Base-by-base conservation (phyloP, 2,797 vertebrate genomes). In the Heliangelus exortis region DNA sequence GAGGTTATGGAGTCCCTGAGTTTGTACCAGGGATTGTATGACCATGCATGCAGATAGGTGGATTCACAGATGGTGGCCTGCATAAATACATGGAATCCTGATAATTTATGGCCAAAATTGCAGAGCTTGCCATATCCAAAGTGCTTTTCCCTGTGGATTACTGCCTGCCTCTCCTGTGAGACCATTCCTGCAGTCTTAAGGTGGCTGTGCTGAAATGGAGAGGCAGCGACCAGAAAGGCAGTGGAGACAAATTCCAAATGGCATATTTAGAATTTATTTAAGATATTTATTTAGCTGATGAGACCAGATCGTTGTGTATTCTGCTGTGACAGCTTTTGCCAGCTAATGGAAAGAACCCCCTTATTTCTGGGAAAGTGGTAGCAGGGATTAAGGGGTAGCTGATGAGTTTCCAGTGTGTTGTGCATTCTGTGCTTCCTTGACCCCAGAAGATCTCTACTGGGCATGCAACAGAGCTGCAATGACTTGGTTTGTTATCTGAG, bases 381-480 rank as follows among this genome's bases (percentile, higher is more conserved):
- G 31, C 47, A n/a, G 63, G 18, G 58, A 15, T 67, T 19, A 25
- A 78, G 31, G n/a, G n/a, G 6, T 51, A 6, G 21, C 22, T 45
- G 5, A 14, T 33, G 41, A 16, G 57, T 69, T 58, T 14, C 31
- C 29, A 53, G 0, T 2, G 1, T 16, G 28, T 23, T 59, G 15
- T 62, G 12, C 6, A 0, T 51, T 77, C 53, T 50, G 22, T 47
- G 53, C 26, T 58, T 50, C 54, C 12, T 33, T 20, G 36, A 7
- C 31, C 0, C 0, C 5, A 33, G 28, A 25, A 28, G 51, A 8
- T 45, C 28, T 72, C 23, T 53, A 36, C 47, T 13, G 50, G 16
- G 2, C 34, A 0, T 80, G 66, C 14, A 9, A 1, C 45, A 55
- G 53, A 34, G 29, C 18, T 48, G 26, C 48, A 8, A 1, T 55